Evolutionary conservation across 2,113 vertebrate species (phyloP).

Genomic region (Eira barbara): DNA sequence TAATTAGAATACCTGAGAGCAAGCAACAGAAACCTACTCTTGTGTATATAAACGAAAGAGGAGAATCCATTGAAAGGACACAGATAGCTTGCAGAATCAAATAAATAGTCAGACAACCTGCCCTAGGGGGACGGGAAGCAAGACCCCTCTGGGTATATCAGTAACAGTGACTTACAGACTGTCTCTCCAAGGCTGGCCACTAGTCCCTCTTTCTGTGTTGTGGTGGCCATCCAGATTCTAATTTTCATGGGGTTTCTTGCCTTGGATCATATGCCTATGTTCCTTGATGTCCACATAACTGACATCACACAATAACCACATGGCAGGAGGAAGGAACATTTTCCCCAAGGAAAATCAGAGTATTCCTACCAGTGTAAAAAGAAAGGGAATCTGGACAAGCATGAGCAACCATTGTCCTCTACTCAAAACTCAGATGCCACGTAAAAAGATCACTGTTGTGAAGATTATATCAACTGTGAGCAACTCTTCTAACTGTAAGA

Average conservation of each 20-base stretch:
- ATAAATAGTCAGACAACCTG: neutral
- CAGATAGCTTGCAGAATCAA: neutral
- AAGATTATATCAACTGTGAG: neutral
- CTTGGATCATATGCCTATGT: neutral
- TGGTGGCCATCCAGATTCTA: neutral
- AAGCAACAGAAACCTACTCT: neutral
- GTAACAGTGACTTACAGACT: neutral
- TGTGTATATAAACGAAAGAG: neutral
- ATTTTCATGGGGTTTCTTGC: neutral
- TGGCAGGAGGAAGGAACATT: neutral
- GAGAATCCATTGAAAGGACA: neutral
- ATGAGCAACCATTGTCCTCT: neutral
- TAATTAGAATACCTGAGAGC: neutral
- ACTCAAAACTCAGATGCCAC: neutral
- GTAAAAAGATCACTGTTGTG: neutral
- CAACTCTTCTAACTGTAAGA: neutral
- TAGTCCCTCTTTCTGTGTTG: neutral
- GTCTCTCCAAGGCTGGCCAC: neutral
- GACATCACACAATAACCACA: neutral
- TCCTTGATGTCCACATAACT: neutral
- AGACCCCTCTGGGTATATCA: neutral
- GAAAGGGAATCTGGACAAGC: neutral
- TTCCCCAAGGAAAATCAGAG: neutral
- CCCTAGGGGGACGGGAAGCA: neutral
- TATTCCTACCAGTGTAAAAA: neutral